Evolutionary conservation across 2,797 vertebrate genomes (phyloP).

Genomic region (Gymnoscopelus microlampas): DNA sequence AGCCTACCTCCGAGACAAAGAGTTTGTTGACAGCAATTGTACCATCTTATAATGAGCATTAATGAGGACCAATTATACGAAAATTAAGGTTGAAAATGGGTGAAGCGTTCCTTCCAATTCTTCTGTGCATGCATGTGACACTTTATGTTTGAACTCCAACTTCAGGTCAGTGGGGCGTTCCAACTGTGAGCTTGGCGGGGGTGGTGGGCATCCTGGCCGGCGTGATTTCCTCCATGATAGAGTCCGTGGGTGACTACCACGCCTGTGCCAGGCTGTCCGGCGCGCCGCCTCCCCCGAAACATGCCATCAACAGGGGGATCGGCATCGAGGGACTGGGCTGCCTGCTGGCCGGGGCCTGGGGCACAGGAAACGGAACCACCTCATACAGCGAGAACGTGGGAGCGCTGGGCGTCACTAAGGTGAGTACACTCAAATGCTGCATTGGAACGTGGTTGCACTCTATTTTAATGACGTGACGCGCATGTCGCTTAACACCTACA

Average conservation of each 20-base stretch:
- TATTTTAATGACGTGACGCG: too few relatives aligned
- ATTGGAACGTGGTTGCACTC: too few relatives aligned
- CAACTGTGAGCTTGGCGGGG: conserved; percentile 91
- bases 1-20: too few relatives aligned
- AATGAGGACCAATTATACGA: too few relatives aligned
- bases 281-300: conserved; percentile 90
- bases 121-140: too few relatives aligned
- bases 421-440: too few relatives aligned
- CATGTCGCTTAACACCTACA: too few relatives aligned
- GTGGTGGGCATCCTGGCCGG: conserved; percentile 94
- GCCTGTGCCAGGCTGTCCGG: conserved; percentile 93
- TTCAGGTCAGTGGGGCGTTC: conserved; percentile 94
- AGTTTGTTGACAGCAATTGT: too few relatives aligned
- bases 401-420: conserved; percentile 94
- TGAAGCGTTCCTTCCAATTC: too few relatives aligned
- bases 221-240: conserved; percentile 95
- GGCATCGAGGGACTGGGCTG: conserved; percentile 94
- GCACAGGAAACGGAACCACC: conserved; percentile 94
- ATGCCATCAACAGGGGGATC: conserved; percentile 93
- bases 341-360: conserved; percentile 94
- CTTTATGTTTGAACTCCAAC: conserved; percentile 24
- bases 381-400: conserved; percentile 97
- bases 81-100: too few relatives aligned
- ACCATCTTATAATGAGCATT: too few relatives aligned
- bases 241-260: conserved; percentile 96